Percentiles rank a stretch among this genome's conserved stretches.
Evolutionary conservation across 2,797 vertebrate species (phyloP).

Genomic region (Spinus olivaceus): DNA sequence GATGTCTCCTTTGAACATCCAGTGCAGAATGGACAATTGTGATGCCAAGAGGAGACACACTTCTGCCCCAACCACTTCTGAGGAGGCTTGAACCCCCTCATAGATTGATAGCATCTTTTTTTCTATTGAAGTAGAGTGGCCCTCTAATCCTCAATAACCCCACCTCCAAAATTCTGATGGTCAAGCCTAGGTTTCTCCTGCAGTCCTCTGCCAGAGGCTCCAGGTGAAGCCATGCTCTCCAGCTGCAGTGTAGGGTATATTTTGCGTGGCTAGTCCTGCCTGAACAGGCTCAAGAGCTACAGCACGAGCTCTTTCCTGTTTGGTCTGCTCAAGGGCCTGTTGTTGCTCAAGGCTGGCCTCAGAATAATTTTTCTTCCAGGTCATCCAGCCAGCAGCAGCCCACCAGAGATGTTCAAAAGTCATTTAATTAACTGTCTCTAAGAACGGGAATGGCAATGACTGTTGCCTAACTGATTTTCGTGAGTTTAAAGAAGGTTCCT

Average conservation of each 20-base stretch:
- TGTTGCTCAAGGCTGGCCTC: not conserved
- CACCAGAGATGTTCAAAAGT: not conserved
- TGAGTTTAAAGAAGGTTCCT: not conserved
- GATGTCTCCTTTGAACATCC: not conserved
- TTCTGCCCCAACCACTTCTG: not conserved
- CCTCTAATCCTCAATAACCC: not conserved
- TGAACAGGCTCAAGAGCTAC: not conserved
- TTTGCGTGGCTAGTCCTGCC: fast-evolving
- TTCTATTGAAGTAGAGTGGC: not conserved
- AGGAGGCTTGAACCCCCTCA: not conserved
- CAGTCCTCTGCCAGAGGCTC: not conserved
- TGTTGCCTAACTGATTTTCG: not conserved
- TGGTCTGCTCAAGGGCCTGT: not conserved
- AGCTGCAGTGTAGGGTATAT: not conserved
- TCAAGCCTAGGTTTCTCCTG: not conserved
- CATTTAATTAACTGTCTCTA: not conserved
- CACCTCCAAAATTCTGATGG: not conserved
- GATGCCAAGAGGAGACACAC: not conserved
- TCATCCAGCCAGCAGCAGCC: not conserved
- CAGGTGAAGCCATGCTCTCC: not conserved
- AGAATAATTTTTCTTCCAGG: not conserved
- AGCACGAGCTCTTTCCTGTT: not conserved
- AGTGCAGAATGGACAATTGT: not conserved
- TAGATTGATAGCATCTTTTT: not conserved
- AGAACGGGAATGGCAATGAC: not conserved